Base-by-base conservation (phyloP, 2,113 vertebrate species). In the Hippolais icterina region DNA sequence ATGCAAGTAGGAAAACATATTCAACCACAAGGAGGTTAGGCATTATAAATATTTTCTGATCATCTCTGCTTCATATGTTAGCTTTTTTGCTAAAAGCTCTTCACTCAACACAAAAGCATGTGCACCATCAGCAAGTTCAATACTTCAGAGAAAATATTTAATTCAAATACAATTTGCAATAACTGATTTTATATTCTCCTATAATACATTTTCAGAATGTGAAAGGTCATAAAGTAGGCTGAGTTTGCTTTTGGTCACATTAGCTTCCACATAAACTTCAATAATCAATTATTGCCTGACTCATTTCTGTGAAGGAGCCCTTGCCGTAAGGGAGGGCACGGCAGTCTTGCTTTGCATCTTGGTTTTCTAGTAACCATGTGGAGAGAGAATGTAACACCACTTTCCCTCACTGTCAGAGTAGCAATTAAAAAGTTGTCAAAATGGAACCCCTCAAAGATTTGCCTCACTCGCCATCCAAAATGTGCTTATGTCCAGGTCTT, bases 21-120 rank as follows among this genome's bases (percentile, higher is more conserved):
- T 72, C 63, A 92, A 50, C 54, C 64, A 59, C 27, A 81, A 39
- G 64, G n/a, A 83, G 4, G 7, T 12, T 64, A 84, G 8, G 24
- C 2, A 0, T 87, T 89, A 75, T 75, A 89, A 92, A 92, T 84
- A 71, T 84, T 89, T 92, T 72, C 46, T 89, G 33, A 69, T 57
- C 2, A 1, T 69, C 31, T 84, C 72, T 0, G 1, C 22, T 70
- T 91, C 72, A 33, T 46, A 31, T 0, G 0, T 72, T 61, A 57
- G 3, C 27, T 80, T 76, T 76, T 77, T 75, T 72, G 50, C 60
- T 56, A 12, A 75, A 77, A 64, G 6, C 7, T 75, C 49, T 89
- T 84, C 71, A 69, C 56, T 76, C 59, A 93, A 82, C 49, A 71
- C 35, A 46, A 70, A 90, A 86, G 17, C 14, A 53, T 16, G 2